phyloP scores from a whole-genome alignment of 2,113 vertebrate species.

The Chaetodon trifascialis region DNA sequence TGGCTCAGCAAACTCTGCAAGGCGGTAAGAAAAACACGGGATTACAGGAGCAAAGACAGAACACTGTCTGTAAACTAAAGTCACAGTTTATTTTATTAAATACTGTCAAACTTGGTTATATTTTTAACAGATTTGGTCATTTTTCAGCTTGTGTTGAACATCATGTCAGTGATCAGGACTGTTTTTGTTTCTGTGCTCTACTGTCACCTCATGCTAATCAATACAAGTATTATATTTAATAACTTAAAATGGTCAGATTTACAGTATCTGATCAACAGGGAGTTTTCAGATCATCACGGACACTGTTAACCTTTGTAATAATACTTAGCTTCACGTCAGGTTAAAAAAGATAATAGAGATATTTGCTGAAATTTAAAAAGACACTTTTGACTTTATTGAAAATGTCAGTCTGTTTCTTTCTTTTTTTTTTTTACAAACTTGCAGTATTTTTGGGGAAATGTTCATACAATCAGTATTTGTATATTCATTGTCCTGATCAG shows the following conservation, averaged over 20 bases:
- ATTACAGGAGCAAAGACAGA: neutral
- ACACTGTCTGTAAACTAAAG: neutral
- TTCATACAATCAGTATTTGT: neutral
- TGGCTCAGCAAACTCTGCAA: constrained; percentile 81
- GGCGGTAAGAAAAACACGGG: constrained; percentile 71
- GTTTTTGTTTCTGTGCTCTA: neutral
- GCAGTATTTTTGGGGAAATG: too few relatives aligned
- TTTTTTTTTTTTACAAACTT: neutral
- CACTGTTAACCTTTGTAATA: neutral
- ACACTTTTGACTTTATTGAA: neutral
- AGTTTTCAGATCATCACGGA: neutral
- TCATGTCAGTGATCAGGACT: neutral
- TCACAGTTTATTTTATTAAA: neutral
- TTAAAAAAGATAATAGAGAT: neutral
- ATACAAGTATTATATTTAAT: neutral
- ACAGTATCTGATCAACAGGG: neutral
- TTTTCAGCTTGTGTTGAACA: neutral
- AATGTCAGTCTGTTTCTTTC: neutral
- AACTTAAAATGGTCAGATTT: neutral
- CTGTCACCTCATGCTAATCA: neutral
- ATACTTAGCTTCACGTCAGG: neutral
- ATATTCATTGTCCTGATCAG: neutral
- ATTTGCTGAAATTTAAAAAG: too few relatives aligned
- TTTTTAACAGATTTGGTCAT: neutral
- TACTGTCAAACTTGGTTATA: neutral